phyloP scores from a whole-genome alignment of 2,888 invertebrate genomes.

The Rambutsinella grinnellia region DNA sequence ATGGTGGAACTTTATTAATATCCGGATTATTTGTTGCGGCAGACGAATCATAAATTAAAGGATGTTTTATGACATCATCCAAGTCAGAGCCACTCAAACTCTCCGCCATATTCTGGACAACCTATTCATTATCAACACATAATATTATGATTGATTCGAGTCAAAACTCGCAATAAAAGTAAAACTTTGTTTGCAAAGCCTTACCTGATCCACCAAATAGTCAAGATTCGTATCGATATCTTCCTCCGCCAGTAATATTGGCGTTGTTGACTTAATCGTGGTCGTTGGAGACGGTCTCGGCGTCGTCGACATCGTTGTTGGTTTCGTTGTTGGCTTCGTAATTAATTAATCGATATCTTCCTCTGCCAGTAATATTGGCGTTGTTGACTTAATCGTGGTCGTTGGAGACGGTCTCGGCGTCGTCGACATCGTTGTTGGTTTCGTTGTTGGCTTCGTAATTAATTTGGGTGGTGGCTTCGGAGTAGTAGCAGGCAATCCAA shows the following conservation, averaged over 20 bases:
- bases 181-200: background rate
- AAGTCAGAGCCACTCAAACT: slow-evolving; percentile 62
- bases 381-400: slow-evolving; percentile 66
- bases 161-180: background rate
- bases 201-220: slow-evolving; percentile 65
- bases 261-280: slow-evolving; percentile 66
- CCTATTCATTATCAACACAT: slow-evolving; percentile 44
- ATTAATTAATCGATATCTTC: slow-evolving; percentile 64
- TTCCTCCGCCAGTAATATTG: slow-evolving; percentile 52
- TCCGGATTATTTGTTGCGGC: slow-evolving; percentile 54
- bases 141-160: background rate
- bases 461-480: slow-evolving; percentile 66
- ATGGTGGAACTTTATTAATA: slow-evolving; percentile 53
- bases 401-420: slow-evolving; percentile 71
- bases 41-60: slow-evolving; percentile 18
- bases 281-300: slow-evolving; percentile 69
- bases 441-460: slow-evolving; percentile 71
- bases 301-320: slow-evolving; percentile 68
- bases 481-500: slow-evolving; percentile 63
- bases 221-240: slow-evolving; percentile 65
- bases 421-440: slow-evolving; percentile 68
- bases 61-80: slow-evolving; percentile 61
- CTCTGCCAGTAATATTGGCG: slow-evolving; percentile 47
- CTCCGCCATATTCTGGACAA: slow-evolving; percentile 65
- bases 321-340: slow-evolving; percentile 70